Percentiles rank a stretch among this genome's conserved stretches.
Evolutionary conservation across 2,797 vertebrate genomes (phyloP).

Genomic region (Mionectes olivaceus): DNA sequence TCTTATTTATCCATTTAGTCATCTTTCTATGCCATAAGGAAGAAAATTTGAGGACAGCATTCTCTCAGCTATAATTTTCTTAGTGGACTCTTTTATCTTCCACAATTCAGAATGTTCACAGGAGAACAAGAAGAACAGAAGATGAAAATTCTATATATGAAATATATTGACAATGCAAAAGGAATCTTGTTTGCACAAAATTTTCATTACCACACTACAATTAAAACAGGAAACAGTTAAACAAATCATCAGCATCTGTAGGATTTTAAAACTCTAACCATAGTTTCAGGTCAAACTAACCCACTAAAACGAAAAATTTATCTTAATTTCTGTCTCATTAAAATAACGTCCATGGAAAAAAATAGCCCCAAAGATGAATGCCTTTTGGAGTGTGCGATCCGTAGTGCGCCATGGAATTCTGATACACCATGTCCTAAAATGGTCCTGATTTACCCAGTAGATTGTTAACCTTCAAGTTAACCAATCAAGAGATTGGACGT

Average conservation of each 20-base stretch:
- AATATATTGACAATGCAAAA: neutral
- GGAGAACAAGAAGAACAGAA: neutral
- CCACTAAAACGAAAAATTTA: neutral
- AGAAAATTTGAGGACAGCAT: neutral
- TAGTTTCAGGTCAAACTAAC: neutral
- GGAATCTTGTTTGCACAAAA: neutral
- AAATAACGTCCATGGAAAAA: neutral
- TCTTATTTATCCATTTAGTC: neutral
- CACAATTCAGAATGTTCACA: neutral
- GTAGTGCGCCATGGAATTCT: neutral
- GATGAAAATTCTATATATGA: neutral
- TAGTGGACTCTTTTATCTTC: neutral
- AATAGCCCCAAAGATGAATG: neutral
- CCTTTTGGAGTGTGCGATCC: neutral
- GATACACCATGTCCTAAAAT: neutral
- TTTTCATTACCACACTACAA: neutral
- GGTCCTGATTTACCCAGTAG: neutral
- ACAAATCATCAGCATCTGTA: neutral
- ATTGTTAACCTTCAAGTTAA: neutral
- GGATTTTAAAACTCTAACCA: neutral
- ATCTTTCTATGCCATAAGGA: neutral
- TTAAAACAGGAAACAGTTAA: neutral
- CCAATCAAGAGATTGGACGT: too few relatives aligned
- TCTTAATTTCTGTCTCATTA: neutral
- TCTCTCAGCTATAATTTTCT: neutral